phyloP scores from a whole-genome alignment of 23 tunicate species.

The Clavelina lepadiformis region DNA sequence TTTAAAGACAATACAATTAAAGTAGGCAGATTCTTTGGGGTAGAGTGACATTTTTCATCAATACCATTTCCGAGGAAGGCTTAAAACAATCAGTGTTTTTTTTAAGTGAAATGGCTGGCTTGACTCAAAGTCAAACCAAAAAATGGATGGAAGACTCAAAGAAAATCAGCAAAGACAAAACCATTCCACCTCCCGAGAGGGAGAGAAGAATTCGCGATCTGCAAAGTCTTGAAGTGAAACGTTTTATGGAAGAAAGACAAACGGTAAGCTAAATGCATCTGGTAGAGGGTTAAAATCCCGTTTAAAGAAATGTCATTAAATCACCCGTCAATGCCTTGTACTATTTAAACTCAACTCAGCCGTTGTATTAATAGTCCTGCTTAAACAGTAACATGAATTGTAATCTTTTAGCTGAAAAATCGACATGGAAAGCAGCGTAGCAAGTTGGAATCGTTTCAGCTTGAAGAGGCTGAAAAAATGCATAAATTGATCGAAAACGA shows the following conservation, averaged over 20 bases:
- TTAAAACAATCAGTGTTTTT: not conserved
- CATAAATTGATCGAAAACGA: slow-evolving; percentile 13
- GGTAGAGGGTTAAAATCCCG: too few species aligned
- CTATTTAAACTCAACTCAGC: too few species aligned
- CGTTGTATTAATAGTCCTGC: too few species aligned
- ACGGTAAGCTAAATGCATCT: slow-evolving; percentile 24
- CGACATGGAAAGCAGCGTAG: slow-evolving; percentile 23
- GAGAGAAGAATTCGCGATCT: slow-evolving; percentile 70
- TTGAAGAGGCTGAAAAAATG: slow-evolving; percentile 23
- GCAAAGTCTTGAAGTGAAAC: slow-evolving; percentile 54
- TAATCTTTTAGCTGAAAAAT: slow-evolving; percentile 23
- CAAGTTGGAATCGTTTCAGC: slow-evolving; percentile 5
- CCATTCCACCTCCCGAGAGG: slow-evolving; percentile 50
- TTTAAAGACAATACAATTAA: slow-evolving; percentile 42
- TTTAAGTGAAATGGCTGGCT: slow-evolving; percentile 67
- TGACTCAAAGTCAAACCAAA: slow-evolving; percentile 54
- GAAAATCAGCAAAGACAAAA: slow-evolving; percentile 51
- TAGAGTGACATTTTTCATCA: not conserved
- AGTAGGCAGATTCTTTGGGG: slow-evolving; percentile 19
- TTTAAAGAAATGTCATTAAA: too few species aligned
- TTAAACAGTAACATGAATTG: not conserved
- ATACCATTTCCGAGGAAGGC: not conserved
- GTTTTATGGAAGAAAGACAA: slow-evolving; percentile 65
- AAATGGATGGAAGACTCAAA: slow-evolving; percentile 57
- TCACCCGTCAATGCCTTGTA: too few species aligned